Base-by-base conservation (phyloP, 2,797 vertebrate genomes). In the Setipinna tenuifilis region DNA sequence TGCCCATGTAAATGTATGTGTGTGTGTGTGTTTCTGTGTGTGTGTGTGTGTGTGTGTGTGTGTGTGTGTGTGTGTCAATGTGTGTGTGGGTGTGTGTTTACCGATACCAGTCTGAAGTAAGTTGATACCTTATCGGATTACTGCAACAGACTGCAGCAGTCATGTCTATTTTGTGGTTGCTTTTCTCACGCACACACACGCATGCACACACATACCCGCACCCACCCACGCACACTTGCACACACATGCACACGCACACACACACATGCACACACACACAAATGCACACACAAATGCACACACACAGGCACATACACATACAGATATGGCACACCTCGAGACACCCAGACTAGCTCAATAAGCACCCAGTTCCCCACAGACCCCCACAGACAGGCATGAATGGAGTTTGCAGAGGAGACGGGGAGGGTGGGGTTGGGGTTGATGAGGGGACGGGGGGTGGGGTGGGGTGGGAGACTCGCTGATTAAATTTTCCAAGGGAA, bases 401-500 rank as follows among this genome's bases (percentile, higher is more conserved):
- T 14, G 80, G 65, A 83, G 83, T 25, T 41, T 68, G 82, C 61
- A n/a, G 44, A 23, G 9, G 78, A 44, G 14, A 75, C 11, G 62
- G 23, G 31, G 14, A 23, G 9, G 11, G n/a, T 2, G 16, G 68
- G 16, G 50, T 9, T 10, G 50, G 14, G 50, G 50, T 10, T 10
- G 50, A 54, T 9, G 50, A 9, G 50, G 50, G 14, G 50, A 54
- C 0, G 50, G 50, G 7, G 14, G 50, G 50, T 3, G 50, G 50
- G 50, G 50, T 3, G 50, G 50, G 68, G 6, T 23, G 46, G 46
- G 61, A 5, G 62, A 46, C 21, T 41, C 10, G 11, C 31, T 54
- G 50, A 85, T 85, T n/a, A 61, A 46, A 83, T 84, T 84, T 82
- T 4, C 46, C 68, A 85, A 85, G 28, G 83, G 86, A 83, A 21